Evolutionary conservation across 2,797 vertebrate genomes (phyloP).

Genomic region (Eulemur albifrons): DNA sequence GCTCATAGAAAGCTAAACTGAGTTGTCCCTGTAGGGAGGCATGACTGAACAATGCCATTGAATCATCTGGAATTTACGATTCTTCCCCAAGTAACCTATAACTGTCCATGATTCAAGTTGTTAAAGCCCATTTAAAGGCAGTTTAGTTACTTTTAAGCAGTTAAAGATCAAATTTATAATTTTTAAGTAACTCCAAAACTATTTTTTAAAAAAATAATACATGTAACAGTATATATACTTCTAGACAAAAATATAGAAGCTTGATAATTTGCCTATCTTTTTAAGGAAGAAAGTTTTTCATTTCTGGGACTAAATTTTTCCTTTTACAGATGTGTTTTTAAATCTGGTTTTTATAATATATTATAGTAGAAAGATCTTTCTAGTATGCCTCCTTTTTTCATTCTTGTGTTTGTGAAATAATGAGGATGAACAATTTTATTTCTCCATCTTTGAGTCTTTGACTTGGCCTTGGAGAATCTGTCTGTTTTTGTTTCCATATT

Average conservation of each 20-base stretch:
- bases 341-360: neutral
- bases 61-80: neutral
- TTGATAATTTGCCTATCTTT: neutral
- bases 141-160: neutral
- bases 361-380: neutral
- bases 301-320: constrained; percentile 46
- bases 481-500: constrained; percentile 46
- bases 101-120: neutral
- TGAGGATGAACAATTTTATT: constrained; percentile 44
- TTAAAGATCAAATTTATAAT: neutral
- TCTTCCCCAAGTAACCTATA: neutral
- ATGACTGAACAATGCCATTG: neutral
- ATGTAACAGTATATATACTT: neutral
- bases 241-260: neutral
- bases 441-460: constrained; percentile 54
- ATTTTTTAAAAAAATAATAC: neutral
- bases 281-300: constrained; percentile 7
- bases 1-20: neutral
- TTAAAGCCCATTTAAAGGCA: neutral
- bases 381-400: neutral
- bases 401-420: constrained; percentile 57
- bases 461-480: constrained; percentile 48
- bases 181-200: neutral
- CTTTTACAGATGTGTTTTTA: neutral
- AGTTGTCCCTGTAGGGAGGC: neutral